These are phyloP conservation scores for Mustelus asterias DNA, from an alignment of 2,113 vertebrate genomes.

Conservation along the genomic window DNA sequence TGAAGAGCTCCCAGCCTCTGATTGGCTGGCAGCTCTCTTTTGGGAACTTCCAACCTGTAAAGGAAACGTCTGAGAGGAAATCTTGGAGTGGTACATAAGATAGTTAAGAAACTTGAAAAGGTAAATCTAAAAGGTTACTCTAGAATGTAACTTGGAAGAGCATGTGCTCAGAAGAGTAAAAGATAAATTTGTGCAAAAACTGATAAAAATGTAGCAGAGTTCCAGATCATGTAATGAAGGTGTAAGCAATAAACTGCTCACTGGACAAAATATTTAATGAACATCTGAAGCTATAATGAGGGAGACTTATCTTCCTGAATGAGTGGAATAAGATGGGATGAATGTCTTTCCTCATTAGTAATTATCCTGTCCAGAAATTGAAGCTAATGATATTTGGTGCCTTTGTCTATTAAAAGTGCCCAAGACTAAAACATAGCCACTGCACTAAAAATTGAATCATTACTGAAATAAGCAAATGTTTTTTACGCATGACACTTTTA, in stretches of 20 bases:
- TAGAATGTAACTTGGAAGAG: neutral
- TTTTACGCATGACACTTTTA: conserved; percentile 11
- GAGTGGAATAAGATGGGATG: neutral
- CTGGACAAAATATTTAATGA: too few relatives aligned
- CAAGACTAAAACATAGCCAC: neutral
- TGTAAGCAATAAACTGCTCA: too few relatives aligned
- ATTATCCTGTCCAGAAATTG: neutral
- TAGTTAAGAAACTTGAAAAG: neutral
- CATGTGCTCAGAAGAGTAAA: neutral
- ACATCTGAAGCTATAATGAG: neutral
- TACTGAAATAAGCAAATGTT: neutral
- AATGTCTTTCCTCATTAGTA: neutral
- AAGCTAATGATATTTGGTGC: neutral
- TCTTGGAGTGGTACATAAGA: neutral
- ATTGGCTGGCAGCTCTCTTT: too few relatives aligned
- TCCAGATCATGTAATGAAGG: neutral
- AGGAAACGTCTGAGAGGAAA: neutral
- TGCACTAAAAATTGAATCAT: neutral
- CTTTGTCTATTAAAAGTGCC: neutral
- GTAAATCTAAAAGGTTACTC: neutral
- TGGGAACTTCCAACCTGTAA: neutral
- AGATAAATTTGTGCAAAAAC: neutral
- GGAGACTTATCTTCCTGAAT: too few relatives aligned
- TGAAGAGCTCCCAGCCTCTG: too few relatives aligned
- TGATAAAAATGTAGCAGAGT: neutral